Evolutionary conservation across 2,888 invertebrate species (phyloP), one percentile per base, ranked within the genome.

Genomic region (Chironomus riparius): DNA sequence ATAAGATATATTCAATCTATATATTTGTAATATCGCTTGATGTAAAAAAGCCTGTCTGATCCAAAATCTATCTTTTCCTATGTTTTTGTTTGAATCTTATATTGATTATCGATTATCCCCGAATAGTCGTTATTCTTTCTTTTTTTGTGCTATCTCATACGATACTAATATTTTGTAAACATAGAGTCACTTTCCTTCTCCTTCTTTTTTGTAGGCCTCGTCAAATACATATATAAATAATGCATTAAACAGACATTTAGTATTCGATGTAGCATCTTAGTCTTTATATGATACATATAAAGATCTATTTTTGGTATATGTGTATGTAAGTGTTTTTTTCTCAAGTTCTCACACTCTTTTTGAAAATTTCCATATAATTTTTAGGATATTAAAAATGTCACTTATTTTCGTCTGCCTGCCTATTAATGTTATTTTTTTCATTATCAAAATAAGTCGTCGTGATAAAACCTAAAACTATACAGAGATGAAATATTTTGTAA

Each of bases 91-190:
- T 62, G 72, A 72, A 74, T 65, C 22, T 74, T 74, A 65, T 68
- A 74, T 74, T 74, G 74, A 74, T 74, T 74, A 74, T 73, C 73
- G 73, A 73, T 73, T 71, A 71, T 61, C 38, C 28, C 21, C 13
- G 65, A 12, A 24, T 56, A n/a, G 56, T 65, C 71, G 71, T 21
- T 71, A 71, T 22, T 56, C 56, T 22, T 65, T 65, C 65, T 24
- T 56, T 65, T 65, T 65, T 65, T 65, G 38, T 38, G 38, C 38
- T 38, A 38, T 24, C 65, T 65, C 65, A 65, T 56, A 22, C 18
- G 56, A n/a, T 65, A 65, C 18, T 65, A 65, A 22, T 24, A 65
- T 65, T 65, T 24, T 65, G 65, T 24, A 21, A 56, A 18, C 65
- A 21, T 65, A 13, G 22, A 21, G 21, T 22, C 24, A 24, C 65